Evolutionary conservation across 2,888 invertebrate genomes (phyloP), one percentile per base, ranked within the genome.

Genomic region (Clistopyga incitator): DNA sequence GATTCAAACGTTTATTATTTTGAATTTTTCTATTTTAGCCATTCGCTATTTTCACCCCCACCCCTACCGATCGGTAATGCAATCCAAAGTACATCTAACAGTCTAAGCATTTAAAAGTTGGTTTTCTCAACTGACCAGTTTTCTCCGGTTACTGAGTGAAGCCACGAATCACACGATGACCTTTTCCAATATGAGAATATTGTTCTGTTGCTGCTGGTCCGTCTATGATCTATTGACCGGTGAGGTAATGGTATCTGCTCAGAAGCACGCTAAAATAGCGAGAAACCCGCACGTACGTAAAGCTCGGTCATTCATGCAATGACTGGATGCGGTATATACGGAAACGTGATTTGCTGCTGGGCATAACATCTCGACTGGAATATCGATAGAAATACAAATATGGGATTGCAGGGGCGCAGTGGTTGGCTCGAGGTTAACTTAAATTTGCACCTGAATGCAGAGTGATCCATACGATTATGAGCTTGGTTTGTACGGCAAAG

Each of bases 381-480:
- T 78, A 80, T 80, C 79, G 77, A 80, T 68, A 64, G 80, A 80
- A 83, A 77, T 83, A 83, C 72, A 56, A 80, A 68, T 83, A 54
- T 61, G 72, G 72, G 45, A 72, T 80, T 68, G 42, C 2, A 23
- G 20, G 34, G 38, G 38, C 6, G 59, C 45, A n/a, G 38, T 18
- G 76, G 45, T 18, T 80, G 83, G 80, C 80, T 78, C 18, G 61
- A 61, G 56, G 77, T 78, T 70, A 84, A 84, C 80, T 84, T 84
- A 77, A 80, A 83, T 84, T 84, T 84, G 84, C 81, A 84, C 84
- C 82, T 84, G 72, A 85, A 86, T 86, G 78, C 82, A 65, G 75
- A 82, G 83, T 84, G 70, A 85, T 83, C 78, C 83, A 85, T 84
- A 84, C 79, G 86, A 85, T 86, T 81, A 85, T 85, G 87, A 78